Evolutionary conservation across 2,888 invertebrate genomes (phyloP).

Genomic region (Drosophila dives): DNA sequence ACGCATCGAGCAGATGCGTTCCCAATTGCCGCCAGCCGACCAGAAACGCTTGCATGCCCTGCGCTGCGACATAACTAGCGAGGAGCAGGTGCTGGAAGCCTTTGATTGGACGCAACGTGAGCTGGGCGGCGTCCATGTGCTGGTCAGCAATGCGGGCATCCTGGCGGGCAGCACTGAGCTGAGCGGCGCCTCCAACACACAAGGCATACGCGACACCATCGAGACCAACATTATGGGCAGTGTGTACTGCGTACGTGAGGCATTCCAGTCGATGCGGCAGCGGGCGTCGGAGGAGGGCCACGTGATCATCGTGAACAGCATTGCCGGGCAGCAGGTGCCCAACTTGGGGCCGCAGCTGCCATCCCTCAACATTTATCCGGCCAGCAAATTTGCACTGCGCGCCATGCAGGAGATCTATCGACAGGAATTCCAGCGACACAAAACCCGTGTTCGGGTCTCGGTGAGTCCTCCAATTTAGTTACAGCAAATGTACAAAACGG

Average conservation of each 20-base stretch:
- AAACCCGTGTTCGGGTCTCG: constrained; percentile 82
- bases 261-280: constrained; percentile 85
- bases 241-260: constrained; percentile 85
- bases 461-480: constrained; percentile 63
- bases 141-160: constrained; percentile 88
- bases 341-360: constrained; percentile 81
- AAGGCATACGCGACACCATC: constrained; percentile 82
- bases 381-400: constrained; percentile 84
- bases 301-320: constrained; percentile 85
- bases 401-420: constrained; percentile 85
- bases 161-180: constrained; percentile 75
- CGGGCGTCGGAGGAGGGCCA: constrained; percentile 85
- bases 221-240: constrained; percentile 86
- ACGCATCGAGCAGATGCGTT: constrained; percentile 71
- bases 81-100: constrained; percentile 86
- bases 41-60: constrained; percentile 72
- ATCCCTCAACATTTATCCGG: constrained; percentile 84
- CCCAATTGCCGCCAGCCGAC: constrained; percentile 53
- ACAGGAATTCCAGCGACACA: constrained; percentile 83
- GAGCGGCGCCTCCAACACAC: constrained; percentile 62
- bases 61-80: constrained; percentile 86
- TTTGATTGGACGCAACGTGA: constrained; percentile 86
- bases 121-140: constrained; percentile 87
- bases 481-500: background rate
- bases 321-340: constrained; percentile 83